Percentiles rank a stretch among this genome's conserved stretches.
Evolutionary conservation across 2,888 invertebrate species (phyloP).

Genomic region (Eurytoma adleriae): DNA sequence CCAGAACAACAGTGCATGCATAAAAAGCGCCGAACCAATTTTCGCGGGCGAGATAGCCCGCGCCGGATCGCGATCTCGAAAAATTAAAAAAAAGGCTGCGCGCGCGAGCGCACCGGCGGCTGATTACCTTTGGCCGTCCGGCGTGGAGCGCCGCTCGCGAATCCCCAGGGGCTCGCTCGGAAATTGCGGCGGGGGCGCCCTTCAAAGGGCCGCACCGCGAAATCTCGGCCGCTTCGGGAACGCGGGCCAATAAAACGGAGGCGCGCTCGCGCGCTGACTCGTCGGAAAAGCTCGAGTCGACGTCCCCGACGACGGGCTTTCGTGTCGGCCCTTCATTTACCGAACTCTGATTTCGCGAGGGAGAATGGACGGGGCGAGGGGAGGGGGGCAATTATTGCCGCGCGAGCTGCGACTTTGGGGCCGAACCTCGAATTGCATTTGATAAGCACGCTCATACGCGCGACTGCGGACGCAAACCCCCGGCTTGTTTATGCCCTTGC

Average conservation of each 20-base stretch:
- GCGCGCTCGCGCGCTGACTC: neutral
- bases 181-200: slow-evolving; percentile 19
- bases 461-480: neutral
- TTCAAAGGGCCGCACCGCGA: neutral
- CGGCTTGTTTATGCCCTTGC: neutral
- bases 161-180: neutral
- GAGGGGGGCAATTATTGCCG: neutral
- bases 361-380: neutral
- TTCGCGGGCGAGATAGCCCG: neutral
- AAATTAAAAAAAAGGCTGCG: neutral
- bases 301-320: slow-evolving; percentile 20
- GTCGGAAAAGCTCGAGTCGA: neutral
- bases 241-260: slow-evolving; percentile 17
- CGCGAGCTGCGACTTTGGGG: neutral
- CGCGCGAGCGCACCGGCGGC: neutral
- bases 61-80: too few species aligned
- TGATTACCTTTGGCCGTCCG: neutral
- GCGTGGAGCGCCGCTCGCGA: too few species aligned
- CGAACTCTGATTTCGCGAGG: slow-evolving; percentile 27
- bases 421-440: neutral
- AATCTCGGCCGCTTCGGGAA: neutral
- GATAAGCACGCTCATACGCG: neutral
- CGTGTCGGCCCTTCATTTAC: slow-evolving; percentile 30
- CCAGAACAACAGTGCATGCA: neutral
- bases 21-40: neutral